Percentiles rank a stretch among this genome's conserved stretches.
Conservation (phyloP, 2,888 invertebrate genomes). For the Dasysyrphus albostriatus region DNA sequence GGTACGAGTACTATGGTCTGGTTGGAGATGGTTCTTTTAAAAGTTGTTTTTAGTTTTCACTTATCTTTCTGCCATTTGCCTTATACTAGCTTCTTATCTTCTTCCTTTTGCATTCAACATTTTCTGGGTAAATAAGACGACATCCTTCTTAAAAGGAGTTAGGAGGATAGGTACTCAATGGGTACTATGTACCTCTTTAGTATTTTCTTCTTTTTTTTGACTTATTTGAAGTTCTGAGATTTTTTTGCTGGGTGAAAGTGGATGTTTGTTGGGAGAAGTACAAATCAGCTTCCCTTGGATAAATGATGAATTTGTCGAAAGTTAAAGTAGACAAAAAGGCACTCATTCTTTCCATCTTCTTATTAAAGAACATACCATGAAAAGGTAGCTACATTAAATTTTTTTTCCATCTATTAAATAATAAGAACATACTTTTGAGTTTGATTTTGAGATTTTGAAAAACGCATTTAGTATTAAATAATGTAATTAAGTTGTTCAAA, state of each 20-base stretch:
- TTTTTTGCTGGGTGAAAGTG: slow-evolving; percentile 32
- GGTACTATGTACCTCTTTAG: slow-evolving; percentile 3
- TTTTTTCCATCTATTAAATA: no score
- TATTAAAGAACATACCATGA: slow-evolving; percentile 22
- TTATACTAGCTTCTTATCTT: slow-evolving; percentile 58
- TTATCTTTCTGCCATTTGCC: slow-evolving; percentile 68
- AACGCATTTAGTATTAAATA: no score
- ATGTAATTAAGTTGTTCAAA: no score
- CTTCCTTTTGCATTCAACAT: slow-evolving; percentile 53
- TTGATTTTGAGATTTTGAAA: no score
- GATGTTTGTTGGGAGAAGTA: slow-evolving; percentile 3
- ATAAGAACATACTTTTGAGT: no score
- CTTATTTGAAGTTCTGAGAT: slow-evolving; percentile 1
- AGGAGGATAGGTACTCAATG: neutral
- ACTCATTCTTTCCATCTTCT: slow-evolving; percentile 28
- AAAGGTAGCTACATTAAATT: no score
- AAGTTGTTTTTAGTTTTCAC: slow-evolving; percentile 72
- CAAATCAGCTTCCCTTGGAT: slow-evolving; percentile 2
- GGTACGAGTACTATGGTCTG: slow-evolving; percentile 32
- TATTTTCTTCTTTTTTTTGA: neutral
- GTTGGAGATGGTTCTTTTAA: slow-evolving; percentile 45
- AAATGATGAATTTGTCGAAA: slow-evolving; percentile 43
- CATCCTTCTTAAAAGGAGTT: slow-evolving; percentile 25
- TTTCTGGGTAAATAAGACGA: slow-evolving; percentile 35
- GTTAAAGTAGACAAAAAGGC: slow-evolving; percentile 11